Conservation (phyloP, 2,113 vertebrate species). For the Chrysochloris asiatica region DNA sequence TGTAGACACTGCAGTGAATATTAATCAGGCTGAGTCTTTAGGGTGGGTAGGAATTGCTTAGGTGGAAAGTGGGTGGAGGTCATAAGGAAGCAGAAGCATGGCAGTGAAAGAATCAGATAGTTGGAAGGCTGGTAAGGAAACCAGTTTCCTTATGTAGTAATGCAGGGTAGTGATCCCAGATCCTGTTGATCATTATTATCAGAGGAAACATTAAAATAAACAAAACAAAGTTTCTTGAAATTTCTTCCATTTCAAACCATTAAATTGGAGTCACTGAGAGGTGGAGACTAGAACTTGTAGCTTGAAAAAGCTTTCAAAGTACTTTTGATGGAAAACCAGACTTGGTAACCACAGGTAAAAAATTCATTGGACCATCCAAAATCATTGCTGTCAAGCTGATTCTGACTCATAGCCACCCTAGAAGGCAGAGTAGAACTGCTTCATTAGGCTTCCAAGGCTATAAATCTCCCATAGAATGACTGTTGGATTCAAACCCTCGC, state of each 20-base stretch:
- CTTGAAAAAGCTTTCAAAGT: not conserved
- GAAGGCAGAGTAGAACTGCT: no score
- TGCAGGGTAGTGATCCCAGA: not conserved
- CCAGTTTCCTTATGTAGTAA: not conserved
- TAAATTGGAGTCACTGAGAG: not conserved
- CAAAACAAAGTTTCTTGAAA: not conserved
- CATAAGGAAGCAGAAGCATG: not conserved
- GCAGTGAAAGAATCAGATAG: not conserved
- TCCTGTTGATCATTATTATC: not conserved
- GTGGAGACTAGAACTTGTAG: not conserved
- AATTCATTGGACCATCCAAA: not conserved
- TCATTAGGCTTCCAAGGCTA: no score
- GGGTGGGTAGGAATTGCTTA: not conserved
- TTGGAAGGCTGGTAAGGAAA: not conserved
- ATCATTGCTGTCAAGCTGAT: no score
- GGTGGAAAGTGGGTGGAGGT: not conserved
- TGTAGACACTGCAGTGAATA: not conserved
- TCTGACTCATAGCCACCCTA: no score
- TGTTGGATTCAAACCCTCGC: not conserved
- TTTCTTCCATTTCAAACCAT: not conserved
- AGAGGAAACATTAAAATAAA: not conserved
- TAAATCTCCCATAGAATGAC: not conserved
- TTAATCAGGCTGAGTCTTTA: not conserved
- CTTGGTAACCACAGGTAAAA: not conserved
- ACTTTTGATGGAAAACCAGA: not conserved